A percentile compares a stretch with the other conserved stretches of the same genome.
Conservation (phyloP, 1,140 invertebrate species). For the Neomicropteryx cornuta region DNA sequence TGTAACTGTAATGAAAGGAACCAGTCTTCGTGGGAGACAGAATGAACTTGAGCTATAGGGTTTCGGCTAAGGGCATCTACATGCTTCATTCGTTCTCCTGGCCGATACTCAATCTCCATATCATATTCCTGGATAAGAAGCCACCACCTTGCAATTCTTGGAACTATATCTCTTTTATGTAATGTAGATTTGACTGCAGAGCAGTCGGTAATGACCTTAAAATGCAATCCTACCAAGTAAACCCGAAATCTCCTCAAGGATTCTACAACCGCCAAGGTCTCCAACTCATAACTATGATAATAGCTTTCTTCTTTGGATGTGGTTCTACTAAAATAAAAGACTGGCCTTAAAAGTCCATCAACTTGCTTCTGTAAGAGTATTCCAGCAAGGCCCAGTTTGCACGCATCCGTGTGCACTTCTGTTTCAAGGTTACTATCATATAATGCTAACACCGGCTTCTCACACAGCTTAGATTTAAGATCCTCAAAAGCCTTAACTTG, state of each 20-base stretch:
- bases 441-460: slow-evolving; percentile 15
- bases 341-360: slow-evolving; percentile 6
- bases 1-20: slow-evolving; percentile 15
- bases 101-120: slow-evolving; percentile 14
- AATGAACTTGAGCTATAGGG: slow-evolving; percentile 2
- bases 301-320: slow-evolving; percentile 23
- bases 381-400: slow-evolving; percentile 18
- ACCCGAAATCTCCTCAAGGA: slow-evolving; percentile 30
- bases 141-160: slow-evolving; percentile 18
- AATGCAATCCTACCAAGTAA: slow-evolving; percentile 30
- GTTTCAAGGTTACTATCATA: slow-evolving; percentile 9
- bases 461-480: neutral
- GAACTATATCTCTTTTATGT: slow-evolving; percentile 17
- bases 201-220: slow-evolving; percentile 34
- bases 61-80: slow-evolving; percentile 4
- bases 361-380: slow-evolving; percentile 12
- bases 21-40: slow-evolving; percentile 17
- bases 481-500: slow-evolving; percentile 11
- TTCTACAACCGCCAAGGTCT: slow-evolving; percentile 34
- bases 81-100: slow-evolving; percentile 6
- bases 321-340: slow-evolving; percentile 15
- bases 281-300: slow-evolving; percentile 30
- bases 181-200: slow-evolving; percentile 16
- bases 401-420: slow-evolving; percentile 3
- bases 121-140: slow-evolving; percentile 14